Conservation (phyloP, 2,888 invertebrate species). For the Lasioglossum zephyrum region DNA sequence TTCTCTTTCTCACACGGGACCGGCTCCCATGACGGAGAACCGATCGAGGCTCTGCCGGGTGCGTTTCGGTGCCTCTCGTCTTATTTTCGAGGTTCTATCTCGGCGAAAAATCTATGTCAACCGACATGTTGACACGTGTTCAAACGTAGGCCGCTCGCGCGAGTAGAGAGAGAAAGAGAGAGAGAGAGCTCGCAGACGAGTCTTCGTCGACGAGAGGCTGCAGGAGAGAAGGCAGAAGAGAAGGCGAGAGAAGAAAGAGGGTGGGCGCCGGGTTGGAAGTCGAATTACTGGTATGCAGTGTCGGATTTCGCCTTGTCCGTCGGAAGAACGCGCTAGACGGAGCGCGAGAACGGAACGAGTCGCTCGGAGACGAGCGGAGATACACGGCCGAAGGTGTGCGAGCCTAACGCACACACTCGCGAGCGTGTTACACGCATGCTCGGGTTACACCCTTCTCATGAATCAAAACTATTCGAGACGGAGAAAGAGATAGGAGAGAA, state of each 20-base stretch:
- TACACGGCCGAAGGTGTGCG: slow-evolving; percentile 59
- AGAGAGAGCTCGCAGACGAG: slow-evolving; percentile 13
- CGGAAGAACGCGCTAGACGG: slow-evolving; percentile 60
- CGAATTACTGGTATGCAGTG: slow-evolving; percentile 77
- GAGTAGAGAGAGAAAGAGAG: slow-evolving; percentile 23
- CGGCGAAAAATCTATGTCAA: slow-evolving; percentile 82
- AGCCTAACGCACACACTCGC: slow-evolving; percentile 45
- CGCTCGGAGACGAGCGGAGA: slow-evolving; percentile 53
- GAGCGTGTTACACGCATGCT: slow-evolving; percentile 65
- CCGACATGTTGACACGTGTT: slow-evolving; percentile 82
- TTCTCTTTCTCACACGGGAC: slow-evolving; percentile 60
- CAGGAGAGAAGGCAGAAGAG: slow-evolving; percentile 16
- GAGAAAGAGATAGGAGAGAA: slow-evolving; percentile 37
- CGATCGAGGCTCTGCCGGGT: slow-evolving; percentile 71
- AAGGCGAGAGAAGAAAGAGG: slow-evolving; percentile 46
- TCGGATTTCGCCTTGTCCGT: slow-evolving; percentile 79
- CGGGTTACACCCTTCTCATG: slow-evolving; percentile 73
- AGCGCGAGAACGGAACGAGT: slow-evolving; percentile 51
- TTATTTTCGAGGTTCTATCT: slow-evolving; percentile 75
- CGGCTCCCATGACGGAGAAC: slow-evolving; percentile 57
- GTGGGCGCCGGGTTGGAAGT: slow-evolving; percentile 67
- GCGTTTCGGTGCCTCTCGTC: slow-evolving; percentile 63
- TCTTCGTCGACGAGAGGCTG: slow-evolving; percentile 13
- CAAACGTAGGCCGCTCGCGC: slow-evolving; percentile 71
- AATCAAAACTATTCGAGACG: slow-evolving; percentile 75